phyloP scores from a whole-genome alignment of 2,888 invertebrate genomes.

The Epirrita christyi region DNA sequence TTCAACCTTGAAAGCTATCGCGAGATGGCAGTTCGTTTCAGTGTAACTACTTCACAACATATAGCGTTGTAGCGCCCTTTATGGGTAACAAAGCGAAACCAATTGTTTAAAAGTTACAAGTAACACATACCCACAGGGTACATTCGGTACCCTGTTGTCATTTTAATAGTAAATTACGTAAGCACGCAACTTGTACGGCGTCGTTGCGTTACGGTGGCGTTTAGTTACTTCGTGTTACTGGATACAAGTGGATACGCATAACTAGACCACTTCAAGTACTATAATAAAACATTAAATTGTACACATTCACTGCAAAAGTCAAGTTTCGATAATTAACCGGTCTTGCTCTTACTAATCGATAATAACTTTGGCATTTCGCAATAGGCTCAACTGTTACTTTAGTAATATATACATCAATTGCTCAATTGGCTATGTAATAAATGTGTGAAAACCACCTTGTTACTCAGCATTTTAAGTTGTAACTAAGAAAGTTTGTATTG shows the following conservation, averaged over 20 bases:
- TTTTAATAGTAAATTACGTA: constrained; percentile 68
- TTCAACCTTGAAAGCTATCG: constrained; percentile 73
- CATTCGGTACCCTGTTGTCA: constrained; percentile 64
- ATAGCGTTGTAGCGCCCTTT: constrained; percentile 65
- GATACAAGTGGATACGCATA: constrained; percentile 56
- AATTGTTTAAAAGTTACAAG: constrained; percentile 53
- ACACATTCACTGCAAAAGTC: constrained; percentile 57
- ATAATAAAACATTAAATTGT: constrained; percentile 43
- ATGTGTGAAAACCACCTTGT: constrained; percentile 3
- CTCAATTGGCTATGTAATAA: no score
- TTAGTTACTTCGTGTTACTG: constrained; percentile 56
- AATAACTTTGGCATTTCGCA: constrained; percentile 33
- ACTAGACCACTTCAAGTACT: constrained; percentile 61
- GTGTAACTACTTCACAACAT: constrained; percentile 51
- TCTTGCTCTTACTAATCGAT: constrained; percentile 44
- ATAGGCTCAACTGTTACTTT: constrained; percentile 25
- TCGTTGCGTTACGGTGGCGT: constrained; percentile 61
- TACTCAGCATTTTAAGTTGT: constrained; percentile 23
- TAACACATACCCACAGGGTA: no score
- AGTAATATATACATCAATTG: no score
- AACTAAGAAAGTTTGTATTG: background rate
- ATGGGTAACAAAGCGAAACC: constrained; percentile 74
- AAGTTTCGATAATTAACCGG: constrained; percentile 53
- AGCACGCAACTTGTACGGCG: constrained; percentile 63
- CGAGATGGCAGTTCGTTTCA: constrained; percentile 60